Conservation (phyloP, 2,888 invertebrate genomes). For the Pristionchus arcanus region DNA sequence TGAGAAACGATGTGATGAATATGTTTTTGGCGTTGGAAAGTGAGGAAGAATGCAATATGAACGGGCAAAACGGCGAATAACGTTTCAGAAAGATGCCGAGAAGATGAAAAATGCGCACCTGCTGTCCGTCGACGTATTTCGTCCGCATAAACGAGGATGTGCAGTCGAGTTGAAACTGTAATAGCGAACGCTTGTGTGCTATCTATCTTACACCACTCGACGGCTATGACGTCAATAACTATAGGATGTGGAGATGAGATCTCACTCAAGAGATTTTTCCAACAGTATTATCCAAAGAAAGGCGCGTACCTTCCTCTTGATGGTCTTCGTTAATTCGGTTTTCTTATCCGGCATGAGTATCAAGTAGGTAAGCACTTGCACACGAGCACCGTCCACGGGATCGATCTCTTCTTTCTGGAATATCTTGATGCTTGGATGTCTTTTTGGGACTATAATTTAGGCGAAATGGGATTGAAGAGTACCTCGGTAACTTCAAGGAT, state of each 20-base stretch:
- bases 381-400: constrained; percentile 73
- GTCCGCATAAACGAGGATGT: constrained; percentile 60
- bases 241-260: neutral
- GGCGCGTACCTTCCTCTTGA: constrained; percentile 71
- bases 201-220: neutral
- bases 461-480: too few relatives aligned
- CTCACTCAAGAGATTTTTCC: neutral
- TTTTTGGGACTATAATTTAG: neutral
- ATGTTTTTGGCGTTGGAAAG: neutral
- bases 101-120: constrained; percentile 46
- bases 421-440: neutral
- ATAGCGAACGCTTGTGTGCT: neutral
- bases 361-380: constrained; percentile 71
- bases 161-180: constrained; percentile 65
- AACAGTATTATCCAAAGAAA: neutral
- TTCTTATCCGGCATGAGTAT: constrained; percentile 72
- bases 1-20: neutral
- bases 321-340: constrained; percentile 74
- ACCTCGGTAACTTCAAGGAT: constrained; percentile 51
- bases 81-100: neutral
- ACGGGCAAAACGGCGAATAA: neutral
- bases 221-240: neutral
- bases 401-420: constrained; percentile 77
- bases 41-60: neutral
- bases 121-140: constrained; percentile 63